Evolutionary conservation across 2,797 vertebrate species (phyloP), one percentile per base, ranked within the genome.

Genomic region (Poecilia wingei): DNA sequence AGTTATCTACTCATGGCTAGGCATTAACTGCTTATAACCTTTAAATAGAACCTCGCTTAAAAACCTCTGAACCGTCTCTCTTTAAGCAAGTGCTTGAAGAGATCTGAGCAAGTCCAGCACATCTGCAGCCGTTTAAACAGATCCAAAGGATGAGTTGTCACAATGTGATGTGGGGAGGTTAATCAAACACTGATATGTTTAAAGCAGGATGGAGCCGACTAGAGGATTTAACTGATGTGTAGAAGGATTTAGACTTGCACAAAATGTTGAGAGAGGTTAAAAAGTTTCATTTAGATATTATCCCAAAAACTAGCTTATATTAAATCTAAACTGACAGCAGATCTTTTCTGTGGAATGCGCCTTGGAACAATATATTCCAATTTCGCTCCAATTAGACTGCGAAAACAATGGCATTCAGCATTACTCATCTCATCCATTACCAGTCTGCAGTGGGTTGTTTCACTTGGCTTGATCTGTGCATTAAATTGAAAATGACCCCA

Each of bases 381-480:
- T 69, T 4, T 43, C 25, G 6, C 41, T 43, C 39, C 22, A 13
- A 45, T 69, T 69, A 69, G 39, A n/a, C 75, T 72, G 72, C 66
- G 71, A 90, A 84, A 89, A 43, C 82, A 85, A 85, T 81, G 82
- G 55, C 74, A 83, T 81, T 90, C 79, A 47, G 70, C 74, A 80
- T 92, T 90, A 92, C 85, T 94, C 91, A 91, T 92, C 81, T 87
- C 84, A 79, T 84, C 39, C 83, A 86, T 88, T 78, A 87, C 80
- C 90, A 87, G 87, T 89, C 85, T 79, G 81, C 79, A 79, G 88
- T 72, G 82, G 90, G 89, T 93, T 93, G 87, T 91, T 95, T 93
- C 76, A 76, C 90, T 93, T 93, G 91, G 91, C 92, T 47, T 78
- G 14, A 33, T 55, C 53, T 0, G 66, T 75, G 81, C 20, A 82